phyloP scores from a whole-genome alignment of 2,113 vertebrate species.

The Urocynchramus pylzowi region DNA sequence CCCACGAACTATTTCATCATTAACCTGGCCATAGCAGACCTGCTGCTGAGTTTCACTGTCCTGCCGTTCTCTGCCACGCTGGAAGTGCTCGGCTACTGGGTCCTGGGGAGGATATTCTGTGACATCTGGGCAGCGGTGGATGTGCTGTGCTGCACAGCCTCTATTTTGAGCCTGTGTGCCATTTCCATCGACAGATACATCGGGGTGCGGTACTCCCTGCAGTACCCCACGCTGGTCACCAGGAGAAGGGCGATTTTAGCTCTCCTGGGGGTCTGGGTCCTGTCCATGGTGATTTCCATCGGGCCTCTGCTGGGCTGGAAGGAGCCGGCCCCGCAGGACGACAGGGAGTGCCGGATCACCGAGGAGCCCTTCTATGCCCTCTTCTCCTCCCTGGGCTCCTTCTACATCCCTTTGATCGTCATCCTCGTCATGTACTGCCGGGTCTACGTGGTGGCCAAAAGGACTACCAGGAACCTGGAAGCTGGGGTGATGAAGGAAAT shows the following conservation, averaged over 20 bases:
- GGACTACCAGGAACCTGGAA: conserved; percentile 94
- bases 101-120: conserved; percentile 91
- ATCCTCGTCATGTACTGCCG: conserved; percentile 95
- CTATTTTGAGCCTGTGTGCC: conserved; percentile 93
- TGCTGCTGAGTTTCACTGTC: conserved; percentile 91
- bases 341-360: conserved; percentile 87
- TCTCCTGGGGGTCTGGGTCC: conserved; percentile 89
- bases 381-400: conserved; percentile 96
- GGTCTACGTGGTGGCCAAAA: conserved; percentile 93
- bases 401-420: conserved; percentile 91
- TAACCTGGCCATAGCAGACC: conserved; percentile 94
- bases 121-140: conserved; percentile 97
- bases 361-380: conserved; percentile 95
- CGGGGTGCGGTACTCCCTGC: conserved; percentile 91
- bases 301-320: conserved; percentile 96
- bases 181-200: conserved; percentile 97
- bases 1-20: conserved; percentile 97
- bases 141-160: conserved; percentile 95
- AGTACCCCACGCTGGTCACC: conserved; percentile 91
- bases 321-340: conserved; percentile 86
- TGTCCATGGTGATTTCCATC: conserved; percentile 94
- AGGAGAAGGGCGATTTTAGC: conserved; percentile 87
- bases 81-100: conserved; percentile 91
- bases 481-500: conserved; percentile 94
- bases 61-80: conserved; percentile 90